These are phyloP conservation scores for Caenorhabditis drosophilae DNA, from an alignment of 2,888 invertebrate genomes.

Conservation along the genomic window DNA sequence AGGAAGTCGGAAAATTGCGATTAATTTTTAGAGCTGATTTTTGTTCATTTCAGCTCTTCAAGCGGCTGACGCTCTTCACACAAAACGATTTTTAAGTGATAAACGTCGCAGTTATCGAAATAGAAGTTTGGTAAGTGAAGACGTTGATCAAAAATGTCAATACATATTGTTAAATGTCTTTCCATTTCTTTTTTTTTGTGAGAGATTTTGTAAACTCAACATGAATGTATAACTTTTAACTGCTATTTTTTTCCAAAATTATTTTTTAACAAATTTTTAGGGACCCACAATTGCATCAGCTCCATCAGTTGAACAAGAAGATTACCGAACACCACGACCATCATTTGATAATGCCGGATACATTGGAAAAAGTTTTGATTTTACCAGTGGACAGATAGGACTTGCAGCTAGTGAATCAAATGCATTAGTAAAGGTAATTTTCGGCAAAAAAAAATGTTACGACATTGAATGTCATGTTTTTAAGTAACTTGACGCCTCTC, in stretches of 20 bases:
- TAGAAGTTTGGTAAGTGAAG: constrained; percentile 43
- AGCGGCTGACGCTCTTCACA: constrained; percentile 37
- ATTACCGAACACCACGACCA: constrained; percentile 67
- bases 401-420: constrained; percentile 60
- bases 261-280: constrained; percentile 37
- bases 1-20: constrained; percentile 21
- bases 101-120: constrained; percentile 46
- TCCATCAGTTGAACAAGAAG: constrained; percentile 68
- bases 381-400: constrained; percentile 49
- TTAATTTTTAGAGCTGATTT: too few relatives aligned
- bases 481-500: too few relatives aligned
- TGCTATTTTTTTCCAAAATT: neutral
- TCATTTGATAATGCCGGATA: constrained; percentile 57
- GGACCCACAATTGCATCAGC: constrained; percentile 68
- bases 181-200: neutral
- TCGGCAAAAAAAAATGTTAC: neutral
- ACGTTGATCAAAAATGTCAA: neutral
- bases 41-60: constrained; percentile 25
- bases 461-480: neutral
- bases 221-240: neutral
- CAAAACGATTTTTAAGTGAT: constrained; percentile 40
- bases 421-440: constrained; percentile 63
- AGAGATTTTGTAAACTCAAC: neutral
- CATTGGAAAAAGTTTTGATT: constrained; percentile 66
- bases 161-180: neutral